These are phyloP conservation scores for Apamea anceps DNA, from an alignment of 2,888 invertebrate genomes.

Conservation along the genomic window DNA sequence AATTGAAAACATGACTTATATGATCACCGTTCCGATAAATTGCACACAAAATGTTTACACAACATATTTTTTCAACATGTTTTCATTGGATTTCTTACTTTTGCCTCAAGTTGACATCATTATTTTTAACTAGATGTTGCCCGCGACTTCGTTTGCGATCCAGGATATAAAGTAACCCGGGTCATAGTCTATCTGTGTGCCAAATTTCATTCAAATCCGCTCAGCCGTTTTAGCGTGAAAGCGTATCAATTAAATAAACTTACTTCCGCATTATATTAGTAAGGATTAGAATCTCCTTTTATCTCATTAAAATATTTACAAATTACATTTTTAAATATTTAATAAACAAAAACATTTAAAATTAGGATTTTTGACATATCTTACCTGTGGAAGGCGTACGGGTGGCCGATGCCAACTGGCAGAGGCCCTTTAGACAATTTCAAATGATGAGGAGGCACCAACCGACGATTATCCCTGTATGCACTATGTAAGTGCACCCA, in stretches of 20 bases:
- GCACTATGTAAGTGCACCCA: too few relatives aligned
- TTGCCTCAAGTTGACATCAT: not conserved
- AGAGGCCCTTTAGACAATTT: too few relatives aligned
- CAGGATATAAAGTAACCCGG: not conserved
- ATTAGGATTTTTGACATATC: too few relatives aligned
- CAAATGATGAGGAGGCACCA: too few relatives aligned
- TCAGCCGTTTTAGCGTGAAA: not conserved
- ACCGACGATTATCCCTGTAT: too few relatives aligned
- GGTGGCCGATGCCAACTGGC: too few relatives aligned
- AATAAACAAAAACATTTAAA: too few relatives aligned
- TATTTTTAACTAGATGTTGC: not conserved
- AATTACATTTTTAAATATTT: too few relatives aligned
- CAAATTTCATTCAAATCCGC: not conserved
- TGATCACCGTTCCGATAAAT: constrained; percentile 7
- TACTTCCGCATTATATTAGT: not conserved
- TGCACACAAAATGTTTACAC: constrained; percentile 6
- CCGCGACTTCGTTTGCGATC: not conserved
- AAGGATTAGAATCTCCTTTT: too few relatives aligned
- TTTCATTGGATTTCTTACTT: not conserved
- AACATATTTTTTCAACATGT: not conserved
- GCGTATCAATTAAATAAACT: not conserved
- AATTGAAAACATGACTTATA: constrained; percentile 33
- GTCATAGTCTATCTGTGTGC: not conserved
- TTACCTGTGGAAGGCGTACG: too few relatives aligned
- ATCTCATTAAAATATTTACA: too few relatives aligned